These are phyloP conservation scores for Perca schrenkii DNA, from an alignment of 2,113 vertebrate genomes.

Conservation along the genomic window DNA sequence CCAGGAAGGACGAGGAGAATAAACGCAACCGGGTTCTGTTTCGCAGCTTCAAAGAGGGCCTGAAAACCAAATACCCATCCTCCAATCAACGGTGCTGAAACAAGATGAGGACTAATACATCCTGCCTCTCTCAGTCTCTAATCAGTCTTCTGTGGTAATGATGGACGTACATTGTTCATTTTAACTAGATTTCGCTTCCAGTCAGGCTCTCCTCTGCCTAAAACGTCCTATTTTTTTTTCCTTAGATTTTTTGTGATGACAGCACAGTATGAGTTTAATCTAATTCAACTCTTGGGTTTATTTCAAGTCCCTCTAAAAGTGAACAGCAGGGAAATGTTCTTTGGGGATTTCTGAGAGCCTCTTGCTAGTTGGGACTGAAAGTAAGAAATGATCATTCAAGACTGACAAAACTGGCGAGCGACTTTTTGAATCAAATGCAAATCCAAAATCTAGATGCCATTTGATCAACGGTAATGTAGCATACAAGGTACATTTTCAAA, in stretches of 20 bases:
- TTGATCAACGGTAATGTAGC: background rate
- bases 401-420: background rate
- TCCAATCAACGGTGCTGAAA: constrained; percentile 89
- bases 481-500: background rate
- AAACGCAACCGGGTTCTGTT: constrained; percentile 90
- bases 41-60: constrained; percentile 92
- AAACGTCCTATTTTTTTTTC: constrained; percentile 12
- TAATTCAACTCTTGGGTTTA: constrained; percentile 15
- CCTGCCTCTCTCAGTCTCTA: background rate
- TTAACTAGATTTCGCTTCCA: constrained; percentile 25
- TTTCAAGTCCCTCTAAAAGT: constrained; percentile 32
- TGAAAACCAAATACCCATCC: constrained; percentile 90
- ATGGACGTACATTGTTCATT: background rate
- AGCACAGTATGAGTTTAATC: constrained; percentile 20
- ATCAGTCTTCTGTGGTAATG: background rate
- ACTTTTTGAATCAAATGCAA: background rate
- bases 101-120: background rate
- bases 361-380: constrained; percentile 19
- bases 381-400: background rate
- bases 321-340: constrained; percentile 23
- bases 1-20: constrained; percentile 92
- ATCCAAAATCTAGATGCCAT: background rate
- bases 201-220: background rate
- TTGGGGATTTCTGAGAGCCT: constrained; percentile 21
- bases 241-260: background rate